Percentiles rank a stretch among this genome's conserved stretches.
These are phyloP conservation scores for Tychaedon coryphoeus DNA, from an alignment of 2,113 vertebrate species.

Conservation along the genomic window DNA sequence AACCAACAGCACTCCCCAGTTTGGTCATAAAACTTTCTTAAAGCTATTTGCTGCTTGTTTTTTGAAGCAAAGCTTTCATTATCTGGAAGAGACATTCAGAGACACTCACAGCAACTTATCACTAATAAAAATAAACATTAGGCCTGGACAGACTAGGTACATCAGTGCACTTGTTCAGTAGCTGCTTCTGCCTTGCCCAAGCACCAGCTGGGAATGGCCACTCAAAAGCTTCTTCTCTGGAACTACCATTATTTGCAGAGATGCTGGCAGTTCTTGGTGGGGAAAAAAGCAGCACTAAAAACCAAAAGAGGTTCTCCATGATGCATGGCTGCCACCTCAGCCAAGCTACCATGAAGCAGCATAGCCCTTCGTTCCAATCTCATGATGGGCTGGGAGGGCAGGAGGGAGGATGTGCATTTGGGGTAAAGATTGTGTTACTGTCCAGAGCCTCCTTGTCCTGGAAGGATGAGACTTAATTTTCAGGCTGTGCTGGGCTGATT, in stretches of 20 bases:
- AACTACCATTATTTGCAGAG: background rate
- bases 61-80: constrained; percentile 29
- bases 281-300: background rate
- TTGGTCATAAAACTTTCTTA: background rate
- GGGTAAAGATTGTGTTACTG: background rate
- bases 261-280: background rate
- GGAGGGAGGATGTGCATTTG: background rate
- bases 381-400: background rate
- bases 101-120: background rate
- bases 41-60: background rate
- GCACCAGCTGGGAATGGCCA: background rate
- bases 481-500: background rate
- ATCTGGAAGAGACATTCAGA: background rate
- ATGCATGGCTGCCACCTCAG: background rate
- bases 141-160: background rate
- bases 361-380: background rate
- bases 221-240: background rate
- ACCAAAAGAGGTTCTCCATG: fast-evolving
- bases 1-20: background rate
- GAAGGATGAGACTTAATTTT: background rate
- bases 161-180: background rate
- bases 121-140: background rate
- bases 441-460: background rate
- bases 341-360: background rate
- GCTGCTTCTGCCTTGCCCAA: background rate